A percentile compares a stretch with the other conserved stretches of the same genome.
These are phyloP conservation scores for Cheiracanthium punctorium DNA, from an alignment of 2,888 invertebrate species.

Conservation along the genomic window DNA sequence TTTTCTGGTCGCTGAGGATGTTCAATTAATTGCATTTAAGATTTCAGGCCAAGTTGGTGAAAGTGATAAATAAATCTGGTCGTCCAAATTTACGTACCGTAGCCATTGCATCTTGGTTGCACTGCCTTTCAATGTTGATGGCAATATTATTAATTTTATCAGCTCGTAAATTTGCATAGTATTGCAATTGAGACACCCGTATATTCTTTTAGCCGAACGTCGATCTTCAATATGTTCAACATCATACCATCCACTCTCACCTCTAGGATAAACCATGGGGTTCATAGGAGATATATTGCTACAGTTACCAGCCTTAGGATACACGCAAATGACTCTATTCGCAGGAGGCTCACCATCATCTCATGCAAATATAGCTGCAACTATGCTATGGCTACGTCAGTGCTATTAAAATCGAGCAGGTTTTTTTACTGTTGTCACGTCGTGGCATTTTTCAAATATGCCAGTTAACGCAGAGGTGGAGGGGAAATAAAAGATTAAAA, in stretches of 20 bases:
- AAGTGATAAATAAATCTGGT: too few species aligned
- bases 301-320: constrained; percentile 34
- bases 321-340: constrained; percentile 65
- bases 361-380: constrained; percentile 55
- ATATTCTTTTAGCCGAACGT: background rate
- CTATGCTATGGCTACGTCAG: too few species aligned
- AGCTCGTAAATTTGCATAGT: constrained; percentile 9
- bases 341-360: constrained; percentile 71
- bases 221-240: constrained; percentile 10
- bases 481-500: too few species aligned
- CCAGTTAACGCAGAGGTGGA: too few species aligned
- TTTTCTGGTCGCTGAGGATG: too few species aligned
- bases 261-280: constrained; percentile 72
- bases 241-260: constrained; percentile 70
- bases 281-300: constrained; percentile 57
- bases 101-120: too few species aligned
- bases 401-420: too few species aligned
- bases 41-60: constrained; percentile 77
- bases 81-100: too few species aligned
- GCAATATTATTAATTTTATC: constrained; percentile 32
- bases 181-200: constrained; percentile 11
- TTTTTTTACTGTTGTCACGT: too few species aligned
- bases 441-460: too few species aligned
- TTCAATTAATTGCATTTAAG: constrained; percentile 68
- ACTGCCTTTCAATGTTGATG: constrained; percentile 72